phyloP scores from a whole-genome alignment of 1,140 invertebrate genomes.

The Andricus grossulariae region DNA sequence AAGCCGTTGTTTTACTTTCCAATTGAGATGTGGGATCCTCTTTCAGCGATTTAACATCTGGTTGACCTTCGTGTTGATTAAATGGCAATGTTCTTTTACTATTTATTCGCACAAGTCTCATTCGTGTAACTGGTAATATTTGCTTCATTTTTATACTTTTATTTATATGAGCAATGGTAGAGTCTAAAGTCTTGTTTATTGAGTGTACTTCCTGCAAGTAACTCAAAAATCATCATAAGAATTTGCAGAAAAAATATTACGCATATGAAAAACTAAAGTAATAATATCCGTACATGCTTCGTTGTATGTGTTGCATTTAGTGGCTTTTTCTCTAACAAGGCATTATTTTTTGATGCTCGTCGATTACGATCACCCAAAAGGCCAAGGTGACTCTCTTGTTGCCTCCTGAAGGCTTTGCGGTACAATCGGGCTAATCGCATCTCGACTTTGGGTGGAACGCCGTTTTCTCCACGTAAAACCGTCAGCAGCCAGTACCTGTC shows the following conservation, averaged over 20 bases:
- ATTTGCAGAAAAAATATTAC: conserved; percentile 28
- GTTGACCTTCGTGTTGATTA: too few species aligned
- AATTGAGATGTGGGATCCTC: too few species aligned
- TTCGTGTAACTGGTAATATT: conserved; percentile 39
- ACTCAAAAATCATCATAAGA: neutral
- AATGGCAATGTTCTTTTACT: conserved; percentile 42
- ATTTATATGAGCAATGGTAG: neutral
- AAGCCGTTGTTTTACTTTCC: too few species aligned
- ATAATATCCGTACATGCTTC: neutral
- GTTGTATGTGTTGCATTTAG: neutral
- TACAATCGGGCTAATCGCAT: conserved; percentile 74
- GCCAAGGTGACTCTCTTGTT: conserved; percentile 70
- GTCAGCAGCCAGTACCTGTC: conserved; percentile 87
- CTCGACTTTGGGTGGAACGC: conserved; percentile 70
- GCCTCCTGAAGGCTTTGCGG: conserved; percentile 74
- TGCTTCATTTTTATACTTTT: conserved; percentile 13
- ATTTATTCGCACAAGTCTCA: conserved; percentile 51
- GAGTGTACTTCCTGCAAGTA: neutral
- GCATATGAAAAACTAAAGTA: conserved; percentile 30
- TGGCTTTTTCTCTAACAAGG: neutral
- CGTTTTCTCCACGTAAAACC: conserved; percentile 78
- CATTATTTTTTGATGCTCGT: neutral
- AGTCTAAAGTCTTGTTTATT: neutral
- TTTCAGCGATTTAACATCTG: too few species aligned
- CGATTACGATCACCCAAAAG: conserved; percentile 57